Evolutionary conservation across 2,888 invertebrate genomes (phyloP), one percentile per base, ranked within the genome.

Genomic region (Eustalomyia histrio): DNA sequence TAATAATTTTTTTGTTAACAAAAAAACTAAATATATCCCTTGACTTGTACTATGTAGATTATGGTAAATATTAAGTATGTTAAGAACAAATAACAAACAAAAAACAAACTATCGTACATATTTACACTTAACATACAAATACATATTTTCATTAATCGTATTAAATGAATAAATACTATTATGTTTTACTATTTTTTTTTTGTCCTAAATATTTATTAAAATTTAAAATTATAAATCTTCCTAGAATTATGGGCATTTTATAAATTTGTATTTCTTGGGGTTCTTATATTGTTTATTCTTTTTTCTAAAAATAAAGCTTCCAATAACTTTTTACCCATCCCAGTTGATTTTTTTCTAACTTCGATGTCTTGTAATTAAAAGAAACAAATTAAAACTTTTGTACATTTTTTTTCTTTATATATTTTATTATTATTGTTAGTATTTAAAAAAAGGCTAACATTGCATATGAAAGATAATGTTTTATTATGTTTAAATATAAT

Each of bases 11-110:
- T 74, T 74, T 78, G 68, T 74, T 52, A 68, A 58, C 58, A 61
- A 17, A 16, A 55, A 16, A 55, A 67, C 53, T 39, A 52, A 10
- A 53, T 57, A 69, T 72, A 47, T 72, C 68, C 65, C 68, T 76
- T 73, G 76, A 80, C 80, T 76, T 76, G 73, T 80, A 60, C 73
- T 76, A 69, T 69, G 64, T 65, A 65, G 69, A 76, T 52, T 65
- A 73, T 64, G 64, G 76, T 69, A 74, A 55, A 73, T 18, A 64
- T 33, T 61, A 58, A 50, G 47, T 74, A 57, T 55, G 24, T 50
- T 50, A 53, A 55, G 29, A 74, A 74, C 16, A 55, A 74, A 14
- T 12, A 74, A 74, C 16, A 55, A 74, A 14, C n/a, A 76, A 65
- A n/a, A 65, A 52, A 69, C 29, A 67, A 71, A 47, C 53, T 61